Evolutionary conservation across 2,888 invertebrate genomes (phyloP).

Genomic region (Polydrusus cervinus): DNA sequence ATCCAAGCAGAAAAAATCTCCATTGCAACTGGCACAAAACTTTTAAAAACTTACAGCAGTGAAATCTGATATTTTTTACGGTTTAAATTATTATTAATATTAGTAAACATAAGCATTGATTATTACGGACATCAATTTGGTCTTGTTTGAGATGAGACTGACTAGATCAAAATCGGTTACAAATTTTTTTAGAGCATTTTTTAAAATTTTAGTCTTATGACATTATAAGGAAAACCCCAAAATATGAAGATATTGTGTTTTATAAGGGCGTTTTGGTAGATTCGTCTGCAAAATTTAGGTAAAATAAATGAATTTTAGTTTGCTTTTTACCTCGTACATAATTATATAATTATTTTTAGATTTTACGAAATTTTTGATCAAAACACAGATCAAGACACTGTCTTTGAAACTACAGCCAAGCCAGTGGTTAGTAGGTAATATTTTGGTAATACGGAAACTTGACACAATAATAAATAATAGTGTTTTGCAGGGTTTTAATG

Average conservation of each 20-base stretch:
- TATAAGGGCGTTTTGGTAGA: neutral
- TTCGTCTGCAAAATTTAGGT: conserved; percentile 54
- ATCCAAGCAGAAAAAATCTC: too few relatives aligned
- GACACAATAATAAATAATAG: conserved; percentile 62
- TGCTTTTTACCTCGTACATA: neutral
- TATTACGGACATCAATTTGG: too few relatives aligned
- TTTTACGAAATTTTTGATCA: conserved; percentile 72
- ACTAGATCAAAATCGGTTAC: too few relatives aligned
- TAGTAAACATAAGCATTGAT: too few relatives aligned
- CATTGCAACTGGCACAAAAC: too few relatives aligned
- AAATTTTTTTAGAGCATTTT: too few relatives aligned
- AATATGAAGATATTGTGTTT: conserved; percentile 25
- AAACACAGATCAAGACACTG: conserved; percentile 66
- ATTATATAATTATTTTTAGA: conserved; percentile 61
- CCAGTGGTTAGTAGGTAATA: conserved; percentile 72
- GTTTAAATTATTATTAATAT: too few relatives aligned
- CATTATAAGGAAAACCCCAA: neutral
- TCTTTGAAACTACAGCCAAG: conserved; percentile 72
- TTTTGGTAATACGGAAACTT: neutral
- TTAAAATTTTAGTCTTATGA: conserved; percentile 28
- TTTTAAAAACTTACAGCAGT: too few relatives aligned
- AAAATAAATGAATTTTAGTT: neutral
- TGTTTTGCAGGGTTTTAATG: conserved; percentile 74
- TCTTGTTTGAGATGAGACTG: too few relatives aligned
- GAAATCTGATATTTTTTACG: too few relatives aligned